Base-by-base conservation (phyloP, 2,113 vertebrate species). In the Ceyx melanurus region DNA sequence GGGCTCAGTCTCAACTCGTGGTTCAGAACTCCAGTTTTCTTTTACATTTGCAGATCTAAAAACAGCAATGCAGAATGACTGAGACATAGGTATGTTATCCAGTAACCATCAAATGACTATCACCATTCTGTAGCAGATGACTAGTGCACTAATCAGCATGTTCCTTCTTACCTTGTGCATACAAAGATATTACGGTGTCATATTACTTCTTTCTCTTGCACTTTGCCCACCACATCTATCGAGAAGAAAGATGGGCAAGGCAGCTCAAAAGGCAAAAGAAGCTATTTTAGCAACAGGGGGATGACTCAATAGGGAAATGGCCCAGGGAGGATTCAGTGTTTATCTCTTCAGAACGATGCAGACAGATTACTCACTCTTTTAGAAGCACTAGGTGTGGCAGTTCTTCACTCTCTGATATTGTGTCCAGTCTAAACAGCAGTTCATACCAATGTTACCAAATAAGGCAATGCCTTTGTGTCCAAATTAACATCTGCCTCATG, bases 261-360 rank as follows among this genome's bases (percentile, higher is more conserved):
- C 35, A 42, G 5, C 37, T 66, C 35, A 82, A 82, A 79, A 67
- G 51, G 18, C 72, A 84, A 77, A 88, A 81, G 12, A 53, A 93
- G 73, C 66, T 84, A 62, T 92, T 80, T 95, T 74, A 94, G 78
- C 86, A 84, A 6, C 3, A n/a, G 8, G 9, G 8, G 12, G 8
- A 61, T 95, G 92, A 93, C 33, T 96, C 62, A 93, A 45, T 3
- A 28, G 45, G 91, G 72, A 96, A 94, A 92, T 53, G 33, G 73
- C 60, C 76, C 1, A 16, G 12, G 51, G 11, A 82, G 35, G 60
- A 82, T 68, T 10, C 31, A 53, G 22, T 51, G 74, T 42, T 43
- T 62, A 45, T 70, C 64, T 89, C 57, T 68, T 86, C 58, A 57
- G 28, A 61, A 29, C 62, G 64, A 86, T 73, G 42, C 60, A 89